Evolutionary conservation across 2,797 vertebrate species (phyloP).

Genomic region (Falco biarmicus): DNA sequence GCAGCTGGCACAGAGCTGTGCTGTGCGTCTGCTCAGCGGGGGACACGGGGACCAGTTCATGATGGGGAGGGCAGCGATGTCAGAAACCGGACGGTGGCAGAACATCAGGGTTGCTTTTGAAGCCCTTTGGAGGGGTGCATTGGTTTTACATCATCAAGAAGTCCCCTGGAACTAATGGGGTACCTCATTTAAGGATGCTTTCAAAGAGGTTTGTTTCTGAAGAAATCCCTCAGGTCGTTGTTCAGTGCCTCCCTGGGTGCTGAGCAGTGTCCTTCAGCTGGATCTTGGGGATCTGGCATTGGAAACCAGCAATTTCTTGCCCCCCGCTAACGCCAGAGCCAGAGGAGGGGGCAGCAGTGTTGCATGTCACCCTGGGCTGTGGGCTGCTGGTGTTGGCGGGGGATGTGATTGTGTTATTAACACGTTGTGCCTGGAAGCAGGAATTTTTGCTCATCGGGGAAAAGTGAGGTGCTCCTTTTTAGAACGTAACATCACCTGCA

Average conservation of each 20-base stretch:
- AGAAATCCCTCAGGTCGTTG: too few relatives aligned
- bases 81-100: fast-evolving
- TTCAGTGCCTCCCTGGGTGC: neutral
- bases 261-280: neutral
- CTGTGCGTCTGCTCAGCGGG: neutral
- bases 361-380: neutral
- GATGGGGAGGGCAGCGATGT: neutral
- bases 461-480: neutral
- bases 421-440: fast-evolving
- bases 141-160: fast-evolving
- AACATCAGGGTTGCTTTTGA: neutral
- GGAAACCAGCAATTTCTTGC: neutral
- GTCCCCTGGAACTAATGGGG: fast-evolving
- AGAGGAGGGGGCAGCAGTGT: neutral
- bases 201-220: neutral
- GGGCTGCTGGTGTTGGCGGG: neutral
- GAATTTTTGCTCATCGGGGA: neutral
- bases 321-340: neutral
- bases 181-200: neutral
- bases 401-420: fast-evolving
- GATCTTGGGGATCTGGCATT: fast-evolving
- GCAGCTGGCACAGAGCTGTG: neutral
- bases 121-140: neutral
- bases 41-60: fast-evolving
- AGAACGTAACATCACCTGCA: neutral